These are phyloP conservation scores for Cephonodes hylas DNA, from an alignment of 2,888 invertebrate genomes.

Conservation along the genomic window DNA sequence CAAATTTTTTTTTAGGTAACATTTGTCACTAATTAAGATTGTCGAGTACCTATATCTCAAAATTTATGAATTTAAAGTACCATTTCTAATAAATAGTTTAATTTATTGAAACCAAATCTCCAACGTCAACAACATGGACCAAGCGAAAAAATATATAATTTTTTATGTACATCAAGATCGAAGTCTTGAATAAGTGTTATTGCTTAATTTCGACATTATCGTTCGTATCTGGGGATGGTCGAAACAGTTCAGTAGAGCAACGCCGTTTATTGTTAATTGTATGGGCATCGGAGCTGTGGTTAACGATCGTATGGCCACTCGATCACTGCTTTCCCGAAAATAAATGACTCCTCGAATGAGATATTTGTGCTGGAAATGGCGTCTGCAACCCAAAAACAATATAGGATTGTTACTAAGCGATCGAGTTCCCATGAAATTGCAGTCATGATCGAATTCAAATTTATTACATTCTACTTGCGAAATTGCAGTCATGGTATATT, in stretches of 20 bases:
- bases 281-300: not conserved
- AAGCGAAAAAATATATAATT: slow-evolving; percentile 68
- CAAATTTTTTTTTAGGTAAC: too few relatives aligned
- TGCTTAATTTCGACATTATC: slow-evolving; percentile 75
- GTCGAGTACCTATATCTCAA: too few relatives aligned
- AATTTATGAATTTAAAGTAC: too few relatives aligned
- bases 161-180: slow-evolving; percentile 68
- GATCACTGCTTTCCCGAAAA: not conserved
- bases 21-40: too few relatives aligned
- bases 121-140: slow-evolving; percentile 18
- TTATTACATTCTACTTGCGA: too few relatives aligned
- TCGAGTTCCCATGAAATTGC: too few relatives aligned
- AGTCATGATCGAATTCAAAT: too few relatives aligned
- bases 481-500: too few relatives aligned
- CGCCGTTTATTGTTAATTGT: not conserved
- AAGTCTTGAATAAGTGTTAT: slow-evolving; percentile 72
- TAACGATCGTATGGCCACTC: not conserved
- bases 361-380: not conserved
- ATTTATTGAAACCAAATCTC: not conserved
- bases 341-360: not conserved
- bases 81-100: too few relatives aligned
- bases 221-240: slow-evolving; percentile 18
- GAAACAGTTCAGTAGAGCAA: slow-evolving; percentile 2
- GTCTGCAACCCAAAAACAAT: too few relatives aligned
- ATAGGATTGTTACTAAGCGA: too few relatives aligned